Evolutionary conservation across 2,113 vertebrate genomes (phyloP).

Genomic region (Bubo scandiacus): DNA sequence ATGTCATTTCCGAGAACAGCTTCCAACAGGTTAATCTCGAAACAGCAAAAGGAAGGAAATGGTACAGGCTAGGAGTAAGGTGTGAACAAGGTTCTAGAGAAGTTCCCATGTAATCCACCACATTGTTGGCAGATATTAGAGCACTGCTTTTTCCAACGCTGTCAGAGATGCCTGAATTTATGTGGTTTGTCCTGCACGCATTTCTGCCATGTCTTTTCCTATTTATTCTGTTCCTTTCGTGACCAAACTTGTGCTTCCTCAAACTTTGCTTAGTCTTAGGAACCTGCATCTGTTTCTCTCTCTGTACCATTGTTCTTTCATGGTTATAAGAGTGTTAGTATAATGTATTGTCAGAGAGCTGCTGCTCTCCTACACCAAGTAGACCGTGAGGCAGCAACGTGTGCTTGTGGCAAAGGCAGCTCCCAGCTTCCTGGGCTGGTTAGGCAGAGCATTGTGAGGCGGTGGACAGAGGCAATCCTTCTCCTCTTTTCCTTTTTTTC

Average conservation of each 20-base stretch:
- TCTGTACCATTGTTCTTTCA: too few relatives aligned
- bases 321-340: too few relatives aligned
- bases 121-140: not conserved
- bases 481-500: not conserved
- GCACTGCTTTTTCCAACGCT: not conserved
- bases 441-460: not conserved
- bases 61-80: not conserved
- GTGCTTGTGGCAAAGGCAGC: not conserved
- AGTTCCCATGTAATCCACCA: not conserved
- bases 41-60: not conserved
- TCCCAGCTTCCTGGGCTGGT: not conserved
- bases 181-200: not conserved
- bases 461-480: not conserved
- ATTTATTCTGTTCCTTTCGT: not conserved
- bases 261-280: not conserved
- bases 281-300: too few relatives aligned
- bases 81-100: not conserved
- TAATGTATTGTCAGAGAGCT: too few relatives aligned
- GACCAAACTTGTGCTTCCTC: not conserved
- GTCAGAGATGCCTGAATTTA: not conserved
- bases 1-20: not conserved
- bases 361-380: not conserved
- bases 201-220: not conserved
- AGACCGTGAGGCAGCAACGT: not conserved
- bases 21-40: not conserved